Base-by-base conservation (phyloP, 64 coral and sea anemone species). In the Pocillopora damicornis region DNA sequence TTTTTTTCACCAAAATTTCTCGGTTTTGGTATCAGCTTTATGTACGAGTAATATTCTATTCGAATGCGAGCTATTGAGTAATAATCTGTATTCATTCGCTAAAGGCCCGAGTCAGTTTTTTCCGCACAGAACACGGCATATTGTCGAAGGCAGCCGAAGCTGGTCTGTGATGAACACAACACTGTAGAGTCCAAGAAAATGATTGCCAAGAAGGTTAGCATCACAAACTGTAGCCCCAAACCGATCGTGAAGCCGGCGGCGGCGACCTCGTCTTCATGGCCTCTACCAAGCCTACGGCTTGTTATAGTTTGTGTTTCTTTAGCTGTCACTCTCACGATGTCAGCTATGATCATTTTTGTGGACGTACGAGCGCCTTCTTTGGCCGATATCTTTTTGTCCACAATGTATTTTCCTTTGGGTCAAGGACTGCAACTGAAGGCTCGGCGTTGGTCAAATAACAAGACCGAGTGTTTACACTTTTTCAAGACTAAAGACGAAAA, bases 271-370 rank as follows among this genome's bases (percentile, higher is more conserved):
- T 89, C 91, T 11, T 84, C 94, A 75, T 97, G 94, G 94, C 97
- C 97, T 77, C 34, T 99, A 30, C 97, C 97, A 17, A 99, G 97
- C 64, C 76, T 99, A 38, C 93, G 93, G 17, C 86, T 99, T 22
- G 97, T 99, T 16, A 86, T 95, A 66, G 97, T 99, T 20, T 93
- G 97, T 91, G 97, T 99, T 42, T 99, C 97, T 12, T 85, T 99
- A 17, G 93, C 97, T 58, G 87, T 99, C 5, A 92, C 93, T 25
- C 59, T 95, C 37, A 89, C 92, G 2, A 99, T 94, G 90, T 90
- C 89, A 74, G 93, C 93, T 60, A 75, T 99, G 63, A 99, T 99
- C 35, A 95, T 99, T 79, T 99, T 99, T 35, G 97, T 95, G 17
- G 97, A 99, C 80, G 97, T 99, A 2, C 91, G 74, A 38, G 93